Conservation (phyloP, 1,140 invertebrate genomes). For the Sinonovacula constricta region DNA sequence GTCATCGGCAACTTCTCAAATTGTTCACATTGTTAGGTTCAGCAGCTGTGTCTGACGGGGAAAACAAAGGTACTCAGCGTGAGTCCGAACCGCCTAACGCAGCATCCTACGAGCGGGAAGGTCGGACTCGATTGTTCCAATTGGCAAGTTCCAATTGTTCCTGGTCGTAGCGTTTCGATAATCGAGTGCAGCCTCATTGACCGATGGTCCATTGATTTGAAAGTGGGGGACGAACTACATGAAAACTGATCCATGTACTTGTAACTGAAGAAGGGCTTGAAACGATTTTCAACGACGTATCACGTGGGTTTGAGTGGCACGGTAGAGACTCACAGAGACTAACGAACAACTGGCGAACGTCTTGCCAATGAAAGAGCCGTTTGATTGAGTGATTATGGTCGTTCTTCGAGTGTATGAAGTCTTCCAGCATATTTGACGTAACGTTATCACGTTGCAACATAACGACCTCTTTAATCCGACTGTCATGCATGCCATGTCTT, state of each 20-base stretch:
- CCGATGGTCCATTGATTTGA: constrained; percentile 47
- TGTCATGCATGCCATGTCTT: no score
- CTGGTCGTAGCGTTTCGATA: constrained; percentile 33
- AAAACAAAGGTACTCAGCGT: constrained; percentile 40
- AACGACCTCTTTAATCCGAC: not conserved
- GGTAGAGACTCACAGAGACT: no score
- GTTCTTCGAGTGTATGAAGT: not conserved
- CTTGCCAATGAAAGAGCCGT: not conserved
- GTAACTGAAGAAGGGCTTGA: constrained; percentile 48
- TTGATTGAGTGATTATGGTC: not conserved
- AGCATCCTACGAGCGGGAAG: constrained; percentile 29
- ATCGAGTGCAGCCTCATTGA: constrained; percentile 52
- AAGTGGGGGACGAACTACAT: constrained; percentile 30
- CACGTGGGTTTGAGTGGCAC: not conserved
- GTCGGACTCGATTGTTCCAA: constrained; percentile 30
- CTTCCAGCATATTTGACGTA: not conserved
- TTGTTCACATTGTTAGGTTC: constrained; percentile 16
- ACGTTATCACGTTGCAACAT: not conserved
- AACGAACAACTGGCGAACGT: not conserved
- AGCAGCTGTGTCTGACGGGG: constrained; percentile 46
- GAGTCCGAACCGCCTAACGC: constrained; percentile 19
- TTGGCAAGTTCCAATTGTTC: no score
- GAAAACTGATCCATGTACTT: constrained; percentile 39
- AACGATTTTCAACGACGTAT: not conserved
- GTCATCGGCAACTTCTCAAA: constrained; percentile 25